Base-by-base conservation (phyloP, 1,140 invertebrate genomes). In the Trichogramma pretiosum region DNA sequence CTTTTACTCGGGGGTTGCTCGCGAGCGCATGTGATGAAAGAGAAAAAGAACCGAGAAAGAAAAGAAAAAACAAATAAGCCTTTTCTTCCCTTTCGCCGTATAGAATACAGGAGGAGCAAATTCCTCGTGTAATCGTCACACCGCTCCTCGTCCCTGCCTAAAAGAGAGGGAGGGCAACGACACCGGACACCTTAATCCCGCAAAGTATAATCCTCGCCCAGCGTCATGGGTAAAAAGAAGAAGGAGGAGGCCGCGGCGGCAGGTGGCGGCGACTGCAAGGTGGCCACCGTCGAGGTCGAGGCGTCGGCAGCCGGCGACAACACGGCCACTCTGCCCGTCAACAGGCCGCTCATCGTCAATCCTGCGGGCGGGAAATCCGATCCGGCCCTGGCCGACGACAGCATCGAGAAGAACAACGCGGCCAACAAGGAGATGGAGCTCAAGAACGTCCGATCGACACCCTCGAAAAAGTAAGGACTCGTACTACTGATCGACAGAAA, bases 361-460 rank as follows among this genome's bases (percentile, higher is more conserved):
- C 80, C 81, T 58, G 77, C 78, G 55, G 61, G 55, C 33, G 56
- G 34, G 1, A 23, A 16, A 7, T 56, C 61, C 60, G 68, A 59
- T 70, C 78, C 65, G 72, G 79, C 68, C 72, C 78, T 70, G 60
- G 59, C 67, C 33, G 73, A 74, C 62, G 81, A 82, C 58, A 83
- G 80, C 54, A 80, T 81, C 30, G 84, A 86, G 64, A 85, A 83
- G 67, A 83, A 85, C 62, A 86, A 85, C 62, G 80, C 79, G 30
- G 80, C 84, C 53, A 87, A 87, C 74, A 89, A 88, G 77, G 85
- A 88, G 66, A 85, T 87, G 84, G 85, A 87, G 65, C 74, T 87
- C 30, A 87, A 86, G 74, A 85, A 84, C 62, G 84, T 86, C 32
- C 82, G 84, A 65, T 83, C 84, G 48, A 84, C 83, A 56, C 84